Percentiles rank a stretch among this genome's conserved stretches.
These are phyloP conservation scores for Diphyllodes magnificus DNA, from an alignment of 2,113 vertebrate species.

Conservation along the genomic window DNA sequence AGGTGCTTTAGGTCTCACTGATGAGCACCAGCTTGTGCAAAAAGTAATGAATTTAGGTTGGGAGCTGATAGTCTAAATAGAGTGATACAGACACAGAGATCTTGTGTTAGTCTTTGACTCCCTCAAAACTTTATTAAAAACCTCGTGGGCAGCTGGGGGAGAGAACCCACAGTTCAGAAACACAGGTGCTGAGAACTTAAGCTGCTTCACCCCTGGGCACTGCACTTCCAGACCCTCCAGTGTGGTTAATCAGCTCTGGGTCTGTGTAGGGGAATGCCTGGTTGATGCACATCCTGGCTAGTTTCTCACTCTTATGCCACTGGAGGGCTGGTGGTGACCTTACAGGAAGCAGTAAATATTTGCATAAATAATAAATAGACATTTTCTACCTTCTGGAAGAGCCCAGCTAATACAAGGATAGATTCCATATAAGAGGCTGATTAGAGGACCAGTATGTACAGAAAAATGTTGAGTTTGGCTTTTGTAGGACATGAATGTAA, in stretches of 20 bases:
- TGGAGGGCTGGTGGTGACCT: background rate
- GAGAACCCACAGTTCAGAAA: background rate
- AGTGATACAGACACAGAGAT: fast-evolving
- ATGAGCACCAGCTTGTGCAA: background rate
- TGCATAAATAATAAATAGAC: background rate
- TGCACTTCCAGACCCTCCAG: background rate
- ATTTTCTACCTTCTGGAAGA: background rate
- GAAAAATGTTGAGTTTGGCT: background rate
- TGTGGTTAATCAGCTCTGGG: background rate
- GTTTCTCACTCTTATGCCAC: background rate
- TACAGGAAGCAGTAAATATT: background rate
- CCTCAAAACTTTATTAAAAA: background rate
- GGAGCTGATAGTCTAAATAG: background rate
- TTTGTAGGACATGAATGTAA: background rate
- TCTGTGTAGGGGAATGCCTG: background rate
- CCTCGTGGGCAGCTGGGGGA: background rate
- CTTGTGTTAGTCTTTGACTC: background rate
- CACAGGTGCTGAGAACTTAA: background rate
- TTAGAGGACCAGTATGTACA: background rate
- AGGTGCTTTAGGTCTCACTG: background rate
- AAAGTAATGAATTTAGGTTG: background rate
- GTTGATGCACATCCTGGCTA: background rate
- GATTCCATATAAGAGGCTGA: background rate
- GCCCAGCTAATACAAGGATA: background rate
- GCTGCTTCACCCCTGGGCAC: background rate